phyloP scores from a whole-genome alignment of 2,888 invertebrate genomes.

The Drosophila yooni region DNA sequence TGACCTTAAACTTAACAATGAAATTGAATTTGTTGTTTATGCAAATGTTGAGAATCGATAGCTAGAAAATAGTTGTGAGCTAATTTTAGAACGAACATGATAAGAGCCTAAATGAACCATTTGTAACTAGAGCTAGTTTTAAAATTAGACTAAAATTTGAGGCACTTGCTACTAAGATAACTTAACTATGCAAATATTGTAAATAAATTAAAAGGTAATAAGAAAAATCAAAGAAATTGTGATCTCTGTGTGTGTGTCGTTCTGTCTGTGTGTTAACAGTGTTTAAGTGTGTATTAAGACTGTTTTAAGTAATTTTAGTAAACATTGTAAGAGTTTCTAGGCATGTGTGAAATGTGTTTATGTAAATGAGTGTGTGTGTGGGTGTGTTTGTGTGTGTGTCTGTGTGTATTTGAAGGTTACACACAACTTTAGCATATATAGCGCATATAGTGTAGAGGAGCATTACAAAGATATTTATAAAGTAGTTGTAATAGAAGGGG shows the following conservation, averaged over 20 bases:
- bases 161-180: conserved; percentile 8
- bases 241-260: conserved; percentile 17
- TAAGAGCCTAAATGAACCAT: not conserved
- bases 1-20: conserved; percentile 75
- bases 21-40: conserved; percentile 19
- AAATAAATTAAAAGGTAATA: conserved; percentile 10
- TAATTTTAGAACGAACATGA: not conserved
- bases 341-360: conserved; percentile 7
- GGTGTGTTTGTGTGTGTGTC: conserved; percentile 4
- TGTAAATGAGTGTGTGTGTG: conserved; percentile 20
- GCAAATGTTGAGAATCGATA: not conserved
- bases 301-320: conserved; percentile 31
- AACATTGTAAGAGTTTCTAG: conserved; percentile 29
- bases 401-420: conserved; percentile 12
- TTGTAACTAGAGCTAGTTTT: conserved; percentile 9
- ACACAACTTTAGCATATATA: conserved; percentile 49
- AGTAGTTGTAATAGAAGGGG: conserved; percentile 26
- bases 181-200: conserved; percentile 20
- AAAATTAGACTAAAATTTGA: conserved; percentile 14
- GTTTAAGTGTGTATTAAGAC: conserved; percentile 10
- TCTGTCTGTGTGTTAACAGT: conserved; percentile 17
- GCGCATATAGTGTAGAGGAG: conserved; percentile 47
- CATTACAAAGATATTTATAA: conserved; percentile 39
- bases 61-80: conserved; percentile 2
- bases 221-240: conserved; percentile 16